Percentiles rank a stretch among this genome's conserved stretches.
These are phyloP conservation scores for Athene noctua DNA, from an alignment of 2,113 vertebrate genomes.

Conservation along the genomic window DNA sequence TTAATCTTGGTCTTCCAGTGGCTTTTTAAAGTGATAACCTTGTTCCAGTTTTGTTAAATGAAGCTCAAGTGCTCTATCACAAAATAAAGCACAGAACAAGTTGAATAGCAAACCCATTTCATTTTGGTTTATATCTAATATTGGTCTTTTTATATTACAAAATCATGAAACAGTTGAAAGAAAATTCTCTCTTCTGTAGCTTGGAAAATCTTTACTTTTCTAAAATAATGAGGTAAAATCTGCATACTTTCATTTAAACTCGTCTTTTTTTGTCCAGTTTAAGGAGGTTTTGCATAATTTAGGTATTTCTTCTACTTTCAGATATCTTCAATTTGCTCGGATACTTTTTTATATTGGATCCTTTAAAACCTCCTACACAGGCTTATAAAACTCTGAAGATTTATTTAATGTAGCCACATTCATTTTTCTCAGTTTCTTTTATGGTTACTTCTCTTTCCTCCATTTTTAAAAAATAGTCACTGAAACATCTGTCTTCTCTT, in stretches of 20 bases:
- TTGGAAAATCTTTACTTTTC: background rate
- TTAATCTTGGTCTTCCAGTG: background rate
- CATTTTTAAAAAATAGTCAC: background rate
- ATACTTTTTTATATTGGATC: background rate
- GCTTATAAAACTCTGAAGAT: background rate
- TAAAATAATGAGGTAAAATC: background rate
- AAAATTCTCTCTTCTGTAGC: background rate
- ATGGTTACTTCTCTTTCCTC: background rate
- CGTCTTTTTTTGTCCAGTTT: background rate
- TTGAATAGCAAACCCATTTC: background rate
- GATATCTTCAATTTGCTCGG: background rate
- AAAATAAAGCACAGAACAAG: background rate
- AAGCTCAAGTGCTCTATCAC: background rate
- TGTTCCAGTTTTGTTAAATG: background rate
- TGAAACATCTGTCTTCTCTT: background rate
- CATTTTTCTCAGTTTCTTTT: background rate
- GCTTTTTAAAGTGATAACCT: background rate
- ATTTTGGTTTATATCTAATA: background rate
- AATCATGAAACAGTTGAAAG: background rate
- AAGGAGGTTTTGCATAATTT: background rate
- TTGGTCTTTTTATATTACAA: background rate
- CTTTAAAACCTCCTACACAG: background rate
- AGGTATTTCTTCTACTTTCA: background rate
- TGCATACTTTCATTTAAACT: background rate
- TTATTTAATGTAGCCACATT: background rate